Conservation (phyloP, 2,797 vertebrate species). For the Rousettus madagascariensis region DNA sequence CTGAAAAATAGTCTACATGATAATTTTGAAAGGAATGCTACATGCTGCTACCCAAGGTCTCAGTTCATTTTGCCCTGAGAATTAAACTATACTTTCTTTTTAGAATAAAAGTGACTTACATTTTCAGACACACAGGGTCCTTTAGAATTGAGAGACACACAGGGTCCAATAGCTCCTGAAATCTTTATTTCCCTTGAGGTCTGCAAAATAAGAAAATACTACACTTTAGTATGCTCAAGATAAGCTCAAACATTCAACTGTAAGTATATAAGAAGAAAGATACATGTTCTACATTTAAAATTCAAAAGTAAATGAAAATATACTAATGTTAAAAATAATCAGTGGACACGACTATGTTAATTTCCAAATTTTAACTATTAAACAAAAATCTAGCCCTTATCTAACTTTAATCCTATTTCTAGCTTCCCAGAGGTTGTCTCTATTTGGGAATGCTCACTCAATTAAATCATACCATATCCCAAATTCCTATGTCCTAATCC, state of each 20-base stretch:
- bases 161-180: constrained; percentile 96
- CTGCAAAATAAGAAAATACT: constrained; percentile 81
- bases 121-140: constrained; percentile 98
- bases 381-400: background rate
- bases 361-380: background rate
- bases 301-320: constrained; percentile 40
- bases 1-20: background rate
- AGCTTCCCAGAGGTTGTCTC: background rate
- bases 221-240: background rate
- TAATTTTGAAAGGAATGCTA: background rate
- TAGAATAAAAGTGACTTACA: constrained; percentile 83
- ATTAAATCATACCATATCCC: background rate
- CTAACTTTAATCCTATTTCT: background rate
- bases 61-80: background rate
- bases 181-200: constrained; percentile 98
- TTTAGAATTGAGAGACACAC: constrained; percentile 95
- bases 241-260: background rate
- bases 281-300: constrained; percentile 29
- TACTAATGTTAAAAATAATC: constrained; percentile 25
- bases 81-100: constrained; percentile 12
- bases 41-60: background rate
- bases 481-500: background rate
- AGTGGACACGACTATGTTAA: background rate
- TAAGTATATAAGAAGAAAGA: constrained; percentile 9
- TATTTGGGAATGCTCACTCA: background rate